Evolutionary conservation across 2,797 vertebrate genomes (phyloP).

Genomic region (Prionace glauca): DNA sequence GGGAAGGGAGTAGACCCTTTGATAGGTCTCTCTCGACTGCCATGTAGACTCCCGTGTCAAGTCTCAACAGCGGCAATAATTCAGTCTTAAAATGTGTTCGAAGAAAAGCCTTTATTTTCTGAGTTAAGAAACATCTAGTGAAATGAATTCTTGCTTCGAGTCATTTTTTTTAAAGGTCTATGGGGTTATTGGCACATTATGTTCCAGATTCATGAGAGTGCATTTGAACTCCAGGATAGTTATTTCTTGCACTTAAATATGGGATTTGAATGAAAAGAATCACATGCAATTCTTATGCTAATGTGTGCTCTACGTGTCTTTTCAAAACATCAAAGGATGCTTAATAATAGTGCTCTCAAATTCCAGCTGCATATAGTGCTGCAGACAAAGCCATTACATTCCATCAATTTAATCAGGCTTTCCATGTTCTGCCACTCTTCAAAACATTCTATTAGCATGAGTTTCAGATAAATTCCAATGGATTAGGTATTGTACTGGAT

Average conservation of each 20-base stretch:
- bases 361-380: background rate
- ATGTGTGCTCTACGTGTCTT: background rate
- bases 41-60: background rate
- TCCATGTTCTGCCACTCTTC: background rate
- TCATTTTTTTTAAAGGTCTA: background rate
- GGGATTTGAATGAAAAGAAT: conserved; percentile 25
- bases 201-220: background rate
- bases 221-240: background rate
- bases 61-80: background rate
- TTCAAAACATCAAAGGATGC: conserved; percentile 33
- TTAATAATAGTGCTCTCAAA: conserved; percentile 31
- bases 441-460: background rate
- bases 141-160: background rate
- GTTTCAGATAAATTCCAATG: background rate
- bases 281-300: conserved; percentile 4
- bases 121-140: background rate
- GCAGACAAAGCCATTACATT: background rate
- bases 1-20: background rate
- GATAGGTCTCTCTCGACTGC: background rate
- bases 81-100: background rate
- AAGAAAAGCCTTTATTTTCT: background rate
- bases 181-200: background rate
- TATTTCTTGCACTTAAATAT: conserved; percentile 14
- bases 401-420: background rate
- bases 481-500: background rate